A percentile compares a stretch with the other conserved stretches of the same genome.
These are phyloP conservation scores for Labeo rohita DNA, from an alignment of 2,113 vertebrate genomes.

Conservation along the genomic window DNA sequence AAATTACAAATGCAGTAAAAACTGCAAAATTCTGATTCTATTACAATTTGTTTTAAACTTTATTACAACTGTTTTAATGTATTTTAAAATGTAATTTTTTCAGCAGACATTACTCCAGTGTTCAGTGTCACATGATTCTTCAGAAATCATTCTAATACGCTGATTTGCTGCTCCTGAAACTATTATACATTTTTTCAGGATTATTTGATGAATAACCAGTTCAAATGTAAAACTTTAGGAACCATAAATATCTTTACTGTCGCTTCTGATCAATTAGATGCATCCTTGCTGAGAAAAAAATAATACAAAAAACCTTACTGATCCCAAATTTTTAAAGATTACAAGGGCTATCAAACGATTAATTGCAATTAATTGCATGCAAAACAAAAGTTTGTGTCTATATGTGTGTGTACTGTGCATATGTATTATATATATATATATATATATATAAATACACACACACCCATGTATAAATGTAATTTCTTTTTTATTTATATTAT, in stretches of 20 bases:
- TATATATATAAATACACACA: too few relatives aligned
- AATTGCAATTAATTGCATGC: too few relatives aligned
- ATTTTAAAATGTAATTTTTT: not conserved
- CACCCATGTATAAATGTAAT: too few relatives aligned
- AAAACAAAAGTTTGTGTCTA: too few relatives aligned
- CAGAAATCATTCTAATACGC: not conserved
- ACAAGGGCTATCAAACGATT: too few relatives aligned
- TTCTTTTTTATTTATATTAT: too few relatives aligned
- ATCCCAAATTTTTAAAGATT: not conserved
- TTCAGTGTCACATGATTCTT: not conserved
- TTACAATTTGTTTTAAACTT: too few relatives aligned
- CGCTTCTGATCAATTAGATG: not conserved
- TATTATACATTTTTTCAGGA: too few relatives aligned
- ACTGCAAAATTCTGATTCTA: too few relatives aligned
- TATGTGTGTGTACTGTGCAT: too few relatives aligned
- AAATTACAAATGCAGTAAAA: not conserved
- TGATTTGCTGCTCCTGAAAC: not conserved
- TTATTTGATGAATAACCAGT: not conserved
- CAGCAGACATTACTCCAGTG: not conserved
- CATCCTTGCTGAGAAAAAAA: not conserved
- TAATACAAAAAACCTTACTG: not conserved
- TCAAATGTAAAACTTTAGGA: not conserved
- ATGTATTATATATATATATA: too few relatives aligned
- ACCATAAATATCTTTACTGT: not conserved
- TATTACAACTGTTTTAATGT: not conserved